phyloP scores from a whole-genome alignment of 2,888 invertebrate genomes.

The Tupiocoris notatus region DNA sequence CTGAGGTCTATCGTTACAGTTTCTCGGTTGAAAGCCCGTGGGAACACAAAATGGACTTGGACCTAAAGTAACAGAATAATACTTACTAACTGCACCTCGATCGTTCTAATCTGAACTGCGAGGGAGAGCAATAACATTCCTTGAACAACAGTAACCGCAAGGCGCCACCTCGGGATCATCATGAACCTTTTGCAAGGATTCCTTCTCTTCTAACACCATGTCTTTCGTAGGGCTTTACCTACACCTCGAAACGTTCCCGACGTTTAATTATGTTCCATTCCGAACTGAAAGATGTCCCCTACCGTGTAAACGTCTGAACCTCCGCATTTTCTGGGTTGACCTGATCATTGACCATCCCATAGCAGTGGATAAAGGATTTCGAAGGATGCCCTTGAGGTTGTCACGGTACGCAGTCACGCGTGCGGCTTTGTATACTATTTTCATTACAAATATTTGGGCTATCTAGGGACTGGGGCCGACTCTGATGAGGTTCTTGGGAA shows the following conservation, averaged over 20 bases:
- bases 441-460: not conserved
- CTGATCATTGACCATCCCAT: not conserved
- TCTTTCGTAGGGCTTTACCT: too few relatives aligned
- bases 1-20: too few relatives aligned
- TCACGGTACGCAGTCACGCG: not conserved
- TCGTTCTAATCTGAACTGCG: too few relatives aligned
- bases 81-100: too few relatives aligned
- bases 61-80: too few relatives aligned
- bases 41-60: too few relatives aligned
- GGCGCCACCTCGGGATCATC: not conserved
- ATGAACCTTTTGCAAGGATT: not conserved
- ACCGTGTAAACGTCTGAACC: not conserved
- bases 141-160: not conserved
- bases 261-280: conserved; percentile 25
- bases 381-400: not conserved
- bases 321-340: not conserved
- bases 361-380: not conserved
- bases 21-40: too few relatives aligned
- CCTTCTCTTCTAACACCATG: not conserved
- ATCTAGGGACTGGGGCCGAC: not conserved
- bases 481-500: too few relatives aligned
- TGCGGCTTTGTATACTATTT: not conserved
- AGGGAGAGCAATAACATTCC: not conserved
- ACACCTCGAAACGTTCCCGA: not conserved
- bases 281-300: not conserved